Evolutionary conservation across 2,888 invertebrate species (phyloP).

Genomic region (Liposcelis brunnea): DNA sequence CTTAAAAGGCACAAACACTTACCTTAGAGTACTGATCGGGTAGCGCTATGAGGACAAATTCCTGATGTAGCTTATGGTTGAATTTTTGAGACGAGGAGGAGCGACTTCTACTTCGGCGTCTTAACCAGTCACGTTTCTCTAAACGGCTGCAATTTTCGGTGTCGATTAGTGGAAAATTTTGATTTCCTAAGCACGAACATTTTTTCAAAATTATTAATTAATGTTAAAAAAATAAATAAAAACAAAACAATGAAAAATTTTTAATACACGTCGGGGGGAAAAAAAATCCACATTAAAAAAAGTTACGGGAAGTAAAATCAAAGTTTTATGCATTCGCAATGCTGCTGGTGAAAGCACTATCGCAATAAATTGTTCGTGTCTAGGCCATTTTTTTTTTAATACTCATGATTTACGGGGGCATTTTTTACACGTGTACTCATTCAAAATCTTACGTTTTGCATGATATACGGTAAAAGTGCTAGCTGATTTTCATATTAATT

Average conservation of each 20-base stretch:
- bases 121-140: constrained; percentile 81
- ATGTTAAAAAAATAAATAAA: constrained; percentile 8
- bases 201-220: constrained; percentile 18
- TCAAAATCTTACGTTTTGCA: too few species aligned
- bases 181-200: constrained; percentile 49
- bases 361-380: constrained; percentile 6
- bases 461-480: too few species aligned
- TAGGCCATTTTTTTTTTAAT: background rate
- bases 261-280: too few species aligned
- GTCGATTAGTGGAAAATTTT: constrained; percentile 94
- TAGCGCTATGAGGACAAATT: background rate
- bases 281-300: background rate
- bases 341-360: background rate
- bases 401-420: too few species aligned
- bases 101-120: constrained; percentile 18
- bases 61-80: constrained; percentile 3
- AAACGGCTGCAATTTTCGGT: constrained; percentile 91
- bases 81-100: constrained; percentile 8
- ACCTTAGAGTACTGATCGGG: constrained; percentile 1
- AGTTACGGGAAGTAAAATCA: too few species aligned
- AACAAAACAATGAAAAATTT: constrained; percentile 9
- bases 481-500: too few species aligned
- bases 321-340: too few species aligned
- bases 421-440: too few species aligned
- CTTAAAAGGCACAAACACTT: background rate